Conservation (phyloP, 1,140 invertebrate genomes). For the Lepidurus apus region DNA sequence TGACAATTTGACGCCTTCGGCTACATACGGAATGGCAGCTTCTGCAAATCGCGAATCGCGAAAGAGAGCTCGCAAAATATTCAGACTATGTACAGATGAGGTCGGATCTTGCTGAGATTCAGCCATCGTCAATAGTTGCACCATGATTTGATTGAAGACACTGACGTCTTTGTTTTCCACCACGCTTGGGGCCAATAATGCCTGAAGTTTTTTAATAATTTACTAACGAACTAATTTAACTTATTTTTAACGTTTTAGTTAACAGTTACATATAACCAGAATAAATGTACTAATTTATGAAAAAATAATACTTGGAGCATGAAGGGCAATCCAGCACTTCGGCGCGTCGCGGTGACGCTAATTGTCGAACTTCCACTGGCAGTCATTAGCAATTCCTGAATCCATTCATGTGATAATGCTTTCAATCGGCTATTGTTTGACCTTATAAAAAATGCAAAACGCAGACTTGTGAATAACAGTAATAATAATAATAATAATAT, state of each 20-base stretch:
- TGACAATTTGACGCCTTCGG: slow-evolving; percentile 63
- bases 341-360: slow-evolving; percentile 69
- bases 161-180: slow-evolving; percentile 29
- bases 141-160: slow-evolving; percentile 57
- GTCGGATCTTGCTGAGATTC: slow-evolving; percentile 42
- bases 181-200: slow-evolving; percentile 25
- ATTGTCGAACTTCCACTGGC: slow-evolving; percentile 58
- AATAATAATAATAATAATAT: background rate
- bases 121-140: slow-evolving; percentile 51
- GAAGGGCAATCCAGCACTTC: slow-evolving; percentile 87
- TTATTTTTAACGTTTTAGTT: too few relatives aligned
- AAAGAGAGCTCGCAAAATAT: slow-evolving; percentile 76
- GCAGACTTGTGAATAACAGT: background rate
- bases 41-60: slow-evolving; percentile 69
- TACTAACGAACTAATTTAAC: background rate
- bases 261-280: too few relatives aligned
- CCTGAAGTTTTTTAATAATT: background rate
- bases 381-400: slow-evolving; percentile 60
- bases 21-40: slow-evolving; percentile 62
- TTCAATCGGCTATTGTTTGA: slow-evolving; percentile 35
- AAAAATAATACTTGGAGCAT: slow-evolving; percentile 62
- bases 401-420: slow-evolving; percentile 47
- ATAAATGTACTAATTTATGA: too few relatives aligned
- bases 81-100: slow-evolving; percentile 70
- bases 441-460: background rate